Base-by-base conservation (phyloP, 2,888 invertebrate species). In the Lycocerus yunnanus region DNA sequence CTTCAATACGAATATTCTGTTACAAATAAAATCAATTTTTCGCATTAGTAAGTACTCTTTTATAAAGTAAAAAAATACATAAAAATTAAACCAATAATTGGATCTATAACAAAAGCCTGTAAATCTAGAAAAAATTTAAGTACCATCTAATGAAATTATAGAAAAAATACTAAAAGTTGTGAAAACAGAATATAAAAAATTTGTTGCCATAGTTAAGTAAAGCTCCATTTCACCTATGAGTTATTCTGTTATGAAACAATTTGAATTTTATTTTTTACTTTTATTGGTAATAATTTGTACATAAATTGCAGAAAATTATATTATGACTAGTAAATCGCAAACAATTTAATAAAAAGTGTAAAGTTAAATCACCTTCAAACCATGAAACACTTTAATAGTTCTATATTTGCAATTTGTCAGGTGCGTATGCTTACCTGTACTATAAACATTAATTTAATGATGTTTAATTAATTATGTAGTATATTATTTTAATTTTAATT, bases 1-100 rank as follows among this genome's bases (percentile, higher is more conserved):
- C 66, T 76, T 73, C 71, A 43, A n/a, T 43, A n/a, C 66, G 68
- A 76, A 72, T 76, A 61, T 14, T 24, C 59, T 24, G 21, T 9
- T 58, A 24, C 61, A 61, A 13, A n/a, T 1, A n/a, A 43, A n/a
- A 43, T 21, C 1, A 6, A 21, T 6, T 21, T 21, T 21, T n/a
- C n/a, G n/a, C n/a, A n/a, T n/a, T n/a, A n/a, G n/a, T n/a, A n/a
- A n/a, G n/a, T n/a, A n/a, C n/a, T n/a, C n/a, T n/a, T n/a, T n/a
- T n/a, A n/a, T n/a, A n/a, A n/a, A n/a, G n/a, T n/a, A n/a, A n/a
- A n/a, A n/a, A n/a, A n/a, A n/a, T n/a, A n/a, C n/a, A n/a, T n/a
- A n/a, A n/a, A n/a, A n/a, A n/a, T n/a, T n/a, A n/a, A n/a, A n/a
- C n/a, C n/a, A n/a, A n/a, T n/a, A n/a, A n/a, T n/a, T n/a, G n/a